Percentiles rank a stretch among this genome's conserved stretches.
These are phyloP conservation scores for Caenorhabditis angaria DNA, from an alignment of 2,888 invertebrate species.

Conservation along the genomic window DNA sequence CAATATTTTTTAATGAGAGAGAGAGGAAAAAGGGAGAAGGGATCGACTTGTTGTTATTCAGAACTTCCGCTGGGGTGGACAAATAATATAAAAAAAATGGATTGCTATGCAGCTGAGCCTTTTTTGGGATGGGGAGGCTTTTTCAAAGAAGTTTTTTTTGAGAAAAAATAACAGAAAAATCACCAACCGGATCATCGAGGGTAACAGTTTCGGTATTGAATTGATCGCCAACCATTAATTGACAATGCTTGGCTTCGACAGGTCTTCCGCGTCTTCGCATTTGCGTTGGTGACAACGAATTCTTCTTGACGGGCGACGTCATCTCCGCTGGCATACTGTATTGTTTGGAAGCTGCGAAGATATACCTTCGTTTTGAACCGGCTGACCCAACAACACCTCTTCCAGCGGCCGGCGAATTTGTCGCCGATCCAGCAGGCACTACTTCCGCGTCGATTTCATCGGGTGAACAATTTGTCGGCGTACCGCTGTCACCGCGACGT, in stretches of 20 bases:
- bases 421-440: constrained; percentile 6
- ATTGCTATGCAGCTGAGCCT: no score
- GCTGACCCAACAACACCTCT: constrained; percentile 51
- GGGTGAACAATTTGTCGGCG: constrained; percentile 35
- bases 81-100: no score
- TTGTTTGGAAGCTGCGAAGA: constrained; percentile 55
- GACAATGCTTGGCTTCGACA: constrained; percentile 55
- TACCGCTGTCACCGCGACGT: constrained; percentile 46
- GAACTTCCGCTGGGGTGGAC: no score
- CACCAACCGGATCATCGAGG: constrained; percentile 63
- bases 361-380: constrained; percentile 53
- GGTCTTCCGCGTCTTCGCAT: constrained; percentile 35
- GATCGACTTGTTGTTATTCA: no score
- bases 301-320: constrained; percentile 46
- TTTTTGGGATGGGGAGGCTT: no score
- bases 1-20: neutral
- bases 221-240: constrained; percentile 58
- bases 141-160: neutral
- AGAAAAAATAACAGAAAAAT: neutral
- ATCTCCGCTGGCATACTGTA: constrained; percentile 56
- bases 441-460: constrained; percentile 33
- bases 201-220: constrained; percentile 58
- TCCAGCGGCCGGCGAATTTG: constrained; percentile 38
- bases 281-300: constrained; percentile 41
- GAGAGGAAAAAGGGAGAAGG: no score